Percentiles rank a stretch among this genome's conserved stretches.
phyloP scores from a whole-genome alignment of 2,888 invertebrate species.

The Scrobipalpa costella region DNA sequence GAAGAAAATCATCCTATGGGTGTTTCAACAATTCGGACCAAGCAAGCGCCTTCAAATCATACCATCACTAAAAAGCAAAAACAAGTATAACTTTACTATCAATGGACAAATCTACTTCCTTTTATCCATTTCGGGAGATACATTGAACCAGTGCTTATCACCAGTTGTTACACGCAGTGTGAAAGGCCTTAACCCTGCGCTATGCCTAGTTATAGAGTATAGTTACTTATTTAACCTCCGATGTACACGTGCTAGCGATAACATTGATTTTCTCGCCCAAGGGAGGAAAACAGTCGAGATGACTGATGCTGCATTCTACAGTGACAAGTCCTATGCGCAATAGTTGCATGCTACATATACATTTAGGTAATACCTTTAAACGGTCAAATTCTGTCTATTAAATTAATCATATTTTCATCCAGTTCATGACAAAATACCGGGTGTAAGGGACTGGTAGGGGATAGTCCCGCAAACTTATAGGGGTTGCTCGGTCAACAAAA shows the following conservation, averaged over 20 bases:
- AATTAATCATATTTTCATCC: too few relatives aligned
- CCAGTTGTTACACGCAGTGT: constrained; percentile 1
- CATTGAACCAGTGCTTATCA: not conserved
- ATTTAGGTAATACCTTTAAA: too few relatives aligned
- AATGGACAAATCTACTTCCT: not conserved
- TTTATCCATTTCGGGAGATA: not conserved
- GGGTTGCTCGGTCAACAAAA: too few relatives aligned
- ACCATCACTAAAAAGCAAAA: too few relatives aligned
- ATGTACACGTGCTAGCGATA: constrained; percentile 14
- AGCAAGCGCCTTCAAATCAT: too few relatives aligned
- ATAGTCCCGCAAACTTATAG: too few relatives aligned
- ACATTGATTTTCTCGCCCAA: constrained; percentile 8
- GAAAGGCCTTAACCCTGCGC: constrained; percentile 7
- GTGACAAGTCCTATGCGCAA: not conserved
- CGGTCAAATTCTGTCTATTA: too few relatives aligned
- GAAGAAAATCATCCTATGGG: too few relatives aligned
- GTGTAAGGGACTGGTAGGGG: too few relatives aligned
- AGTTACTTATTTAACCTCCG: constrained; percentile 15
- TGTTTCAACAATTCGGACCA: too few relatives aligned
- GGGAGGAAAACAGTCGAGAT: constrained; percentile 14
- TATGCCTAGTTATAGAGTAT: not conserved
- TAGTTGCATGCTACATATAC: too few relatives aligned
- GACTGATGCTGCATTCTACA: not conserved
- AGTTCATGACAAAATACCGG: too few relatives aligned
- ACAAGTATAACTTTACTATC: not conserved